Evolutionary conservation across 2,888 invertebrate species (phyloP).

Genomic region (Protophormia terraenovae): DNA sequence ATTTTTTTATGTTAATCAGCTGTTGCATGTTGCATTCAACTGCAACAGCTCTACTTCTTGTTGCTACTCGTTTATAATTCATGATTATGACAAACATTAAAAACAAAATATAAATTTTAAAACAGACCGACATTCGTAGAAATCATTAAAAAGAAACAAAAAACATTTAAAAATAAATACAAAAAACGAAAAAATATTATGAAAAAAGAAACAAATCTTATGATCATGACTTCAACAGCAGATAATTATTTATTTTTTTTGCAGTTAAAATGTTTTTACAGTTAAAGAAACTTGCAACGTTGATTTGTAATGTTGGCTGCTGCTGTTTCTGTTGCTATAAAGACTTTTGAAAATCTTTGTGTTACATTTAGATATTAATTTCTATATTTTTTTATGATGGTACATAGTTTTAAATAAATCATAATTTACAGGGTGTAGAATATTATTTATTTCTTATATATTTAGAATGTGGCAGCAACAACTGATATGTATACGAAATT

Average conservation of each 20-base stretch:
- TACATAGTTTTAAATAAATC: not conserved
- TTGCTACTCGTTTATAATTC: slow-evolving; percentile 10
- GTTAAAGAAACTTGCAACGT: slow-evolving; percentile 49
- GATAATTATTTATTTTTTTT: slow-evolving; percentile 51
- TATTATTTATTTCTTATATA: no score
- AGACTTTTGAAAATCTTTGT: slow-evolving; percentile 20
- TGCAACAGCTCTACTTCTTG: slow-evolving; percentile 16
- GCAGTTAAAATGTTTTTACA: slow-evolving; percentile 46
- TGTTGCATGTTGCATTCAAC: slow-evolving; percentile 60
- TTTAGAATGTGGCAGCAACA: no score
- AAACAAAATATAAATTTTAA: slow-evolving; percentile 51
- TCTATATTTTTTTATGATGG: not conserved
- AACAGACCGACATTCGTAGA: slow-evolving; percentile 52
- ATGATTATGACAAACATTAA: slow-evolving; percentile 63
- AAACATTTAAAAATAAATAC: slow-evolving; percentile 18
- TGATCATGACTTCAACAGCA: slow-evolving; percentile 53
- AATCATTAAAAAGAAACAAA: slow-evolving; percentile 55
- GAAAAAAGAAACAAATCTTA: slow-evolving; percentile 1
- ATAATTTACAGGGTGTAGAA: not conserved
- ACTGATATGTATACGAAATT: no score
- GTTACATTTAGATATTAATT: not conserved
- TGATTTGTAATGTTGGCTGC: slow-evolving; percentile 4
- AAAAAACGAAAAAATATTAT: not conserved
- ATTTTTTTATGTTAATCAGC: slow-evolving; percentile 65
- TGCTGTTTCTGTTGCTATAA: no score